Conservation (phyloP, 2,113 vertebrate species). For the Corydoras maculifer region DNA sequence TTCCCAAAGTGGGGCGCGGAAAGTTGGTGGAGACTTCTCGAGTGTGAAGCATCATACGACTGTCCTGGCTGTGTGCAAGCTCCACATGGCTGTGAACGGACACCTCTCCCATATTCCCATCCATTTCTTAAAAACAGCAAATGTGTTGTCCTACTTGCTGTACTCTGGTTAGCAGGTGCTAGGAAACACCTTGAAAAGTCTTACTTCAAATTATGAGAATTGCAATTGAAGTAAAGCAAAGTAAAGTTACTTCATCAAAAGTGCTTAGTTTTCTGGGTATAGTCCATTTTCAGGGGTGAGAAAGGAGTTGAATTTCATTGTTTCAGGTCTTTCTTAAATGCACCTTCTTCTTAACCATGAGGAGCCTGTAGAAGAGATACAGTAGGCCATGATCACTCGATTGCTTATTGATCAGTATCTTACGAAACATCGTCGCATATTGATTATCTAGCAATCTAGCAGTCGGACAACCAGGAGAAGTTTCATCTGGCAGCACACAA, state of each 20-base stretch:
- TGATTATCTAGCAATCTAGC: conserved; percentile 7
- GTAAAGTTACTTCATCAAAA: not conserved
- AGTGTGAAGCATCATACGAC: conserved; percentile 67
- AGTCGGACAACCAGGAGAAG: conserved; percentile 16
- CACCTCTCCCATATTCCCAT: conserved; percentile 66
- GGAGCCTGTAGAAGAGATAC: conserved; percentile 34
- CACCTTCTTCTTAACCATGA: conserved; percentile 20
- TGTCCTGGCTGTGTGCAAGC: conserved; percentile 67
- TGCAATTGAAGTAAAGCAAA: not conserved
- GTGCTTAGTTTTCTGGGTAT: conserved; percentile 11
- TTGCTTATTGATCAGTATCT: conserved; percentile 33
- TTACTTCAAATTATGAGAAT: not conserved
- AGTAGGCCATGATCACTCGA: conserved; percentile 30
- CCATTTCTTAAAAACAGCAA: conserved; percentile 13
- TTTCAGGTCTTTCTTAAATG: conserved; percentile 25
- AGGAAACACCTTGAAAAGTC: not conserved
- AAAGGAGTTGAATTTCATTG: conserved; percentile 22
- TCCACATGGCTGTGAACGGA: conserved; percentile 69
- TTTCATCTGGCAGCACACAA: conserved; percentile 19
- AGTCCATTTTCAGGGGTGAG: conserved; percentile 18
- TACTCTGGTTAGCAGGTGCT: not conserved
- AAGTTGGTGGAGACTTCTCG: conserved; percentile 68
- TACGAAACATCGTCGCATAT: conserved; percentile 17
- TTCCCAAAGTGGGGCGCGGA: conserved; percentile 68
- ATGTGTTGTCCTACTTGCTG: not conserved